Evolutionary conservation across 2,888 invertebrate genomes (phyloP), one percentile per base, ranked within the genome.

Genomic region (Caenorhabditis panamensis): DNA sequence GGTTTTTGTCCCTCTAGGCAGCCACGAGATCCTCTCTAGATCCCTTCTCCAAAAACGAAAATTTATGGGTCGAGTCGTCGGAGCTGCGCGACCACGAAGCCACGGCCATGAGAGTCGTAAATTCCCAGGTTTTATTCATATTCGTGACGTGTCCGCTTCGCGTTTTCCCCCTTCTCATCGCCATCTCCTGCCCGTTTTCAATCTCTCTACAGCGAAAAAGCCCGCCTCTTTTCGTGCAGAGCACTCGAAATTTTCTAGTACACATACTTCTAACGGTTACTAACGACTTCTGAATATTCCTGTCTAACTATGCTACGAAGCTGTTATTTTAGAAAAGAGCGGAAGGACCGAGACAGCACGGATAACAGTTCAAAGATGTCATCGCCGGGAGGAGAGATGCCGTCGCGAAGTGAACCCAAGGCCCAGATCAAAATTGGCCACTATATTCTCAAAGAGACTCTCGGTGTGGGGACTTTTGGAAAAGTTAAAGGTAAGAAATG

Each of bases 381-480:
- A 11, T 82, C 79, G 16, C 79, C 82, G 11, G 73, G 75, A 13
- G 77, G 83, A 24, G 89, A 89, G 36, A 66, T 82, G 16, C 59
- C 76, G 6, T 31, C 62, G 20, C 73, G 56, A 44, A 31, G 36
- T 4, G 90, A 90, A 75, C 75, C 83, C 49, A 89, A 89, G 66
- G 86, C 88, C 18, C 90, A 90, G 69, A 90, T 90, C 66, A 90
- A 90, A 68, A 99, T 97, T 91, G 99, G 99, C 0, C 97, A 98
- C 92, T 99, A 99, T 92, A 95, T 96, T 67, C 93, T 99, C 62
- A 97, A 98, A 22, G 94, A 95, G 89, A 95, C 95, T 1, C 93
- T 99, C 53, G 99, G 99, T 44, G 96, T 97, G 44, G 99, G 99
- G 31, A 99, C 99, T 4, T 99, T 99, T 93, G 99, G 99, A 73